These are phyloP conservation scores for Scolopax mira DNA, from an alignment of 2,113 vertebrate species.

Conservation along the genomic window DNA sequence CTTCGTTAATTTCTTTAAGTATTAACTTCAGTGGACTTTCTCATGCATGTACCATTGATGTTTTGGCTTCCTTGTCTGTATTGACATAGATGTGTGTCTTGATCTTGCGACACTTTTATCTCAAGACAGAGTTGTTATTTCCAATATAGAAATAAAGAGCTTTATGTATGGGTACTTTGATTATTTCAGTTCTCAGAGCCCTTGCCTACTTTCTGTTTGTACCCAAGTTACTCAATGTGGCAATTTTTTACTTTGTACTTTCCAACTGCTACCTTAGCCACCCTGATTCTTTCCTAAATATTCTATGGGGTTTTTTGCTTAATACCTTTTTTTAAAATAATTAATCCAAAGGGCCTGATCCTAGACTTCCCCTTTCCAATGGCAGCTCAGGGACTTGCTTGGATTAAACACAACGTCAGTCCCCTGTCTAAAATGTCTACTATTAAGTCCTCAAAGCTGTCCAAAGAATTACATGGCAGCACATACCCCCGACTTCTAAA, in stretches of 20 bases:
- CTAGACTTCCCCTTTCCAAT: not conserved
- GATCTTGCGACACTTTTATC: too few species aligned
- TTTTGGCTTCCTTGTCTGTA: not conserved
- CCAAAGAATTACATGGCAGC: conserved; percentile 55
- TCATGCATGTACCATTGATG: not conserved
- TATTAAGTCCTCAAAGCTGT: conserved; percentile 37
- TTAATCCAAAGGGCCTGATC: not conserved
- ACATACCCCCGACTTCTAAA: conserved; percentile 33
- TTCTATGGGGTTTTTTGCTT: not conserved
- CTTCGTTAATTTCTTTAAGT: not conserved
- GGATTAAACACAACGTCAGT: not conserved
- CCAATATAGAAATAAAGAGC: not conserved
- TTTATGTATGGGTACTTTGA: not conserved
- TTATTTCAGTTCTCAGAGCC: not conserved
- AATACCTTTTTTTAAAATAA: not conserved
- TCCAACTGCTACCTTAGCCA: not conserved
- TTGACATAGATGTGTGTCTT: too few species aligned
- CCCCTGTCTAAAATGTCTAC: not conserved
- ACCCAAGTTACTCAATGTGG: not conserved
- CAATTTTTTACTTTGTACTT: not conserved
- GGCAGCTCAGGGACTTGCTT: not conserved
- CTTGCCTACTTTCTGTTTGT: not conserved
- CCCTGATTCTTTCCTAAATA: not conserved
- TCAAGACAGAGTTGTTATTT: not conserved
- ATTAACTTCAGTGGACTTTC: not conserved